phyloP scores from a whole-genome alignment of 2,113 vertebrate species.

The Theristicus caerulescens region DNA sequence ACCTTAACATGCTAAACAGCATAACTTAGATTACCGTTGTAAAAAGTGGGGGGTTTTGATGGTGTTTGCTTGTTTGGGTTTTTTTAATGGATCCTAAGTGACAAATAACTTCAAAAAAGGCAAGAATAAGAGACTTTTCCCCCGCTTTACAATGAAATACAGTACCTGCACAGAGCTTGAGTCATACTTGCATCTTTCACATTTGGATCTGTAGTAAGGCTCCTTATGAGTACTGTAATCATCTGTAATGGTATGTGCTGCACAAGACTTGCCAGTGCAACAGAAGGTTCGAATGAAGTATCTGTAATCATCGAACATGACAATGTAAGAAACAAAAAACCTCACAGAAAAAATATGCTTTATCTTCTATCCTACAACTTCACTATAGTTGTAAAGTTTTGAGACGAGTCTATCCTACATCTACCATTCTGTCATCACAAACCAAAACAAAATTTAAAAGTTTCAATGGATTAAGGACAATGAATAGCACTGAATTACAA shows the following conservation, averaged over 20 bases:
- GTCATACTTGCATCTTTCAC: constrained; percentile 98
- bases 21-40: not conserved
- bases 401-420: too few relatives aligned
- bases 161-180: constrained; percentile 94
- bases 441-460: not conserved
- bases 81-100: not conserved
- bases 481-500: not conserved
- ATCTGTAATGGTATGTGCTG: constrained; percentile 98
- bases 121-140: not conserved
- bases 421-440: not conserved
- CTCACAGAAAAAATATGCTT: not conserved
- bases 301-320: constrained; percentile 71
- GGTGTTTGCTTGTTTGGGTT: not conserved
- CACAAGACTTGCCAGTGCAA: constrained; percentile 93
- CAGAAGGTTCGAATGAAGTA: constrained; percentile 91
- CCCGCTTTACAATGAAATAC: not conserved
- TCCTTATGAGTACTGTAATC: constrained; percentile 97
- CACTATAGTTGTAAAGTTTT: not conserved
- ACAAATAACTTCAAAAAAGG: not conserved
- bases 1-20: not conserved
- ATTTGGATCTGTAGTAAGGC: constrained; percentile 96
- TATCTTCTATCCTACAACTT: not conserved
- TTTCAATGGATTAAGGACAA: not conserved
- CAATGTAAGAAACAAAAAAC: not conserved
- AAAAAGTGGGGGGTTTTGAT: not conserved